These are phyloP conservation scores for Mnemiopsis leidyi DNA, from an alignment of 37 sponge, comb jelly and placozoan genomes.

Conservation along the genomic window DNA sequence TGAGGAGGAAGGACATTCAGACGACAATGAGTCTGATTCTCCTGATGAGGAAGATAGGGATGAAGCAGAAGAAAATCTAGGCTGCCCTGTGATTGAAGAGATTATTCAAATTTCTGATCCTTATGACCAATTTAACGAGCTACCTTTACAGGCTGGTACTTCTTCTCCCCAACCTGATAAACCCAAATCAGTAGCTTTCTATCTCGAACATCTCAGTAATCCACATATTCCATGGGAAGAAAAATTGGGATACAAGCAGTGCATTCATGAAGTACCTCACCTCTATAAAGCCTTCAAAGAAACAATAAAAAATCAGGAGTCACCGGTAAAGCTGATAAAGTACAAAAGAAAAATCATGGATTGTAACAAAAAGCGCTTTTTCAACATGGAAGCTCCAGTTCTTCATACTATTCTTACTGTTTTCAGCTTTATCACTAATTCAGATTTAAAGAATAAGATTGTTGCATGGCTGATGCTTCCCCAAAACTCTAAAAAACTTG, in stretches of 20 bases:
- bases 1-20: not conserved
- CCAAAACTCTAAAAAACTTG: not conserved
- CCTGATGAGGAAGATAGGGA: not conserved
- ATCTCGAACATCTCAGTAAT: not conserved
- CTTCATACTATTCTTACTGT: not conserved
- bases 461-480: conserved; percentile 42
- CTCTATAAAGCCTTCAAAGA: not conserved
- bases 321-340: no score
- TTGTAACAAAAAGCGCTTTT: not conserved
- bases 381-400: not conserved
- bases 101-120: no score
- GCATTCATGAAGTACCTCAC: not conserved
- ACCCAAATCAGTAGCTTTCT: not conserved
- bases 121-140: no score
- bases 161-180: not conserved
- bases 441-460: not conserved
- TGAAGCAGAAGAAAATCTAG: no score
- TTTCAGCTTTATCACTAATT: not conserved
- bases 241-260: not conserved
- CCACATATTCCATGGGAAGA: not conserved
- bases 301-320: no score
- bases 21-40: no score
- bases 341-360: no score
- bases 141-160: not conserved
- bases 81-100: no score